Percentiles rank a stretch among this genome's conserved stretches.
phyloP scores from a whole-genome alignment of 2,888 invertebrate genomes.

The Iphiclides podalirius region DNA sequence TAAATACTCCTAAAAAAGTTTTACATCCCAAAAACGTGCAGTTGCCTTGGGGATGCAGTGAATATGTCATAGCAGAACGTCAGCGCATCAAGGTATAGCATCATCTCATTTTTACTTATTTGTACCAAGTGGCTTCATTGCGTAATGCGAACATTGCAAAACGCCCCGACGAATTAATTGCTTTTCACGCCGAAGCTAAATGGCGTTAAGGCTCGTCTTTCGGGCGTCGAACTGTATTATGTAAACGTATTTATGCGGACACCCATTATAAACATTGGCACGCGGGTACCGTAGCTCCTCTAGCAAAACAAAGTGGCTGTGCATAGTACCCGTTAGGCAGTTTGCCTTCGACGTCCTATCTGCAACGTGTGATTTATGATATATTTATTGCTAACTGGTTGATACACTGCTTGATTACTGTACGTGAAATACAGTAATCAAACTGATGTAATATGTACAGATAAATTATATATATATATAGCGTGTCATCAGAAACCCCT shows the following conservation, averaged over 20 bases:
- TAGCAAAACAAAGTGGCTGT: constrained; percentile 13
- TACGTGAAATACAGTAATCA: too few species aligned
- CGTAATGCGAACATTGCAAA: constrained; percentile 2
- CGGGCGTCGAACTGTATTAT: constrained; percentile 2
- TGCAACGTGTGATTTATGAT: too few species aligned
- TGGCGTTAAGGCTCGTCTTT: too few species aligned
- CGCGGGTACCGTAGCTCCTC: constrained; percentile 16
- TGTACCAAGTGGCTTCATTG: constrained; percentile 6
- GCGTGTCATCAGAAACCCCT: background rate
- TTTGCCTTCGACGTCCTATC: constrained; percentile 4
- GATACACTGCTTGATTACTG: too few species aligned
- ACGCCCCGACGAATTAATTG: background rate
- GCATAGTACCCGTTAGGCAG: constrained; percentile 9
- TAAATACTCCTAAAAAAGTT: too few species aligned
- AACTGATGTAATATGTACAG: too few species aligned
- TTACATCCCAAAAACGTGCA: too few species aligned
- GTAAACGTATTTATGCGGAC: constrained; percentile 1
- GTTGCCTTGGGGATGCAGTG: too few species aligned
- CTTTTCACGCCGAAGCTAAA: background rate
- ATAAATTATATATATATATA: background rate
- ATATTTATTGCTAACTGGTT: too few species aligned
- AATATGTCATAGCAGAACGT: too few species aligned
- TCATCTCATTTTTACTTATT: background rate
- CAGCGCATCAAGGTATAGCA: too few species aligned
- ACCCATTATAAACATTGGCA: constrained; percentile 8